These are phyloP conservation scores for Drosophila equinoxialis DNA, from an alignment of 1,140 invertebrate genomes.

Conservation along the genomic window DNA sequence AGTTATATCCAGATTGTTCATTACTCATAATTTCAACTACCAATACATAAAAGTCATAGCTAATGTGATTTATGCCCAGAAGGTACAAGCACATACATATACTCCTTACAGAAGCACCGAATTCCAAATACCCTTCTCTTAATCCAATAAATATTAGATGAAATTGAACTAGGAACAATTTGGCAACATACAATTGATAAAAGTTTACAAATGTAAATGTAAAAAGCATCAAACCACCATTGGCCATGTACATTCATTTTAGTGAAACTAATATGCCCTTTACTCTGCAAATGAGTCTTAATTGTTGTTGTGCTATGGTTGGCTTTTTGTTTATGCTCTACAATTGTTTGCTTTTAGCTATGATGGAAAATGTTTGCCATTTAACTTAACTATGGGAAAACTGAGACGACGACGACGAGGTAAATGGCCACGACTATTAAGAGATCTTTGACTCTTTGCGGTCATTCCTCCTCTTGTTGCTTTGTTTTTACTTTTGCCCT, in stretches of 20 bases:
- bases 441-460: conserved; percentile 22
- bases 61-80: conserved; percentile 8
- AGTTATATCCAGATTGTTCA: conserved; percentile 16
- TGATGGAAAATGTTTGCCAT: conserved; percentile 19
- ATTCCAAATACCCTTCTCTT: too few species aligned
- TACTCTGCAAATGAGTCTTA: background rate
- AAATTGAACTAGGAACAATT: too few species aligned
- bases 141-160: too few species aligned
- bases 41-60: background rate
- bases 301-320: conserved; percentile 12
- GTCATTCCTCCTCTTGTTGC: conserved; percentile 17
- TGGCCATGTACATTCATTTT: background rate
- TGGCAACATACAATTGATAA: too few species aligned
- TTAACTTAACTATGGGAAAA: conserved; percentile 21
- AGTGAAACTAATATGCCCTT: background rate
- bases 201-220: background rate
- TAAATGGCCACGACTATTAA: conserved; percentile 14
- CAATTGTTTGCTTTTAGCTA: conserved; percentile 8
- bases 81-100: background rate
- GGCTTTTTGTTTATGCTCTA: conserved; percentile 7
- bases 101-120: too few species aligned
- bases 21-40: conserved; percentile 22
- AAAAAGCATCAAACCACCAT: background rate
- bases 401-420: conserved; percentile 6
- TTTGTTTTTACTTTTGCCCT: conserved; percentile 14